Conservation (phyloP, 2,797 vertebrate species). For the Sebastes diploproa region DNA sequence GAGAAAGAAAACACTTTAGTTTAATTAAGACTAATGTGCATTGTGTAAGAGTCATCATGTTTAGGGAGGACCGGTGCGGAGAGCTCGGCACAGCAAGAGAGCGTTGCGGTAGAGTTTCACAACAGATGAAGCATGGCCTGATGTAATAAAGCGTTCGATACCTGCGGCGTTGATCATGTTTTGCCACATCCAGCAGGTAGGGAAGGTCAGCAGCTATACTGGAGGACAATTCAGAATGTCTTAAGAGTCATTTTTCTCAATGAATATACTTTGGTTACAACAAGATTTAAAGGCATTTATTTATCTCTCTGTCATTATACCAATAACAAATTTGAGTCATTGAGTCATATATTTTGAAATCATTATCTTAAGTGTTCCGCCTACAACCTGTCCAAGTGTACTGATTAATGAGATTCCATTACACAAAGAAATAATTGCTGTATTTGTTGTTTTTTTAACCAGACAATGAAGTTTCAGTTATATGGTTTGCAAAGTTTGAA, state of each 20-base stretch:
- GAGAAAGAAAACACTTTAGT: slow-evolving; percentile 44
- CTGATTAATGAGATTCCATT: slow-evolving; percentile 19
- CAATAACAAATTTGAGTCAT: neutral
- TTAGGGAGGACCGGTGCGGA: slow-evolving; percentile 30
- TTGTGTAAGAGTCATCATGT: slow-evolving; percentile 34
- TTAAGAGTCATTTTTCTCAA: neutral
- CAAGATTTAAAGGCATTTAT: neutral
- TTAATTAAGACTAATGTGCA: slow-evolving; percentile 73
- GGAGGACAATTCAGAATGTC: slow-evolving; percentile 22
- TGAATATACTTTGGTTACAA: neutral
- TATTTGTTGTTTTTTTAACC: neutral
- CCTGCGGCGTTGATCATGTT: slow-evolving; percentile 53
- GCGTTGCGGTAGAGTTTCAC: slow-evolving; percentile 16
- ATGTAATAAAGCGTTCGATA: slow-evolving; percentile 40
- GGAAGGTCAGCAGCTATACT: slow-evolving; percentile 27
- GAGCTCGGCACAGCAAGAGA: slow-evolving; percentile 44
- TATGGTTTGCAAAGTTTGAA: neutral
- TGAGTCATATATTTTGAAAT: slow-evolving; percentile 24
- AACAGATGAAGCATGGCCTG: slow-evolving; percentile 36
- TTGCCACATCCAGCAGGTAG: slow-evolving; percentile 15
- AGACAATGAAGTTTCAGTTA: neutral
- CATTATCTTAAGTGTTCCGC: slow-evolving; percentile 29
- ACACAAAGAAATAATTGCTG: neutral
- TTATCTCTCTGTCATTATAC: neutral
- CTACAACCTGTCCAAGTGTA: neutral